Conservation (phyloP, 2,797 vertebrate species). For the Leptoclinus maculatus region DNA sequence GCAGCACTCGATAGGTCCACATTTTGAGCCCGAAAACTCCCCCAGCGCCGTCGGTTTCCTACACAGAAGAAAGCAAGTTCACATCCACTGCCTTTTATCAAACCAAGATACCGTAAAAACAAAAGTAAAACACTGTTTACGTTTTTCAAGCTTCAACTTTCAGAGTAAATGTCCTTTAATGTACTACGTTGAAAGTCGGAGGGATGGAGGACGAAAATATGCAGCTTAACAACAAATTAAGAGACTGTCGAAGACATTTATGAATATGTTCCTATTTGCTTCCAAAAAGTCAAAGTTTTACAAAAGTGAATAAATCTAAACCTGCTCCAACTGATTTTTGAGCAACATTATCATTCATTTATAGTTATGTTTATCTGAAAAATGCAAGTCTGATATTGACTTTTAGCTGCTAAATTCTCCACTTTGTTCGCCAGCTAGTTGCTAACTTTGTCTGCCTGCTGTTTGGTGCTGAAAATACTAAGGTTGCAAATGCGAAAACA, state of each 20-base stretch:
- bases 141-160: not conserved
- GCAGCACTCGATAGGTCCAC: constrained; percentile 83
- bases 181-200: not conserved
- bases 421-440: not conserved
- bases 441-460: not conserved
- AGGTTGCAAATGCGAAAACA: not conserved
- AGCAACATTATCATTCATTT: not conserved
- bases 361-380: no score
- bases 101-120: not conserved
- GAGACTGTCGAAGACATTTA: not conserved
- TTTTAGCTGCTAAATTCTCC: not conserved
- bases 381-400: not conserved
- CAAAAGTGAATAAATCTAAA: not conserved
- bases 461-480: not conserved
- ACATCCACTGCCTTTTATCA: not conserved
- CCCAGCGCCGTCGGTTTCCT: constrained; percentile 79
- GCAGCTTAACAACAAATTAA: not conserved
- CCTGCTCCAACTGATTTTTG: not conserved
- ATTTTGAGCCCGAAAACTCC: constrained; percentile 78
- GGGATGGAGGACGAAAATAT: not conserved
- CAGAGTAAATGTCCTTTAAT: not conserved
- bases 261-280: not conserved
- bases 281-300: not conserved
- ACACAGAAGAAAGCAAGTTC: constrained; percentile 16
- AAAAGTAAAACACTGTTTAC: not conserved